Base-by-base conservation (phyloP, 2,888 invertebrate genomes). In the Antitype chi region DNA sequence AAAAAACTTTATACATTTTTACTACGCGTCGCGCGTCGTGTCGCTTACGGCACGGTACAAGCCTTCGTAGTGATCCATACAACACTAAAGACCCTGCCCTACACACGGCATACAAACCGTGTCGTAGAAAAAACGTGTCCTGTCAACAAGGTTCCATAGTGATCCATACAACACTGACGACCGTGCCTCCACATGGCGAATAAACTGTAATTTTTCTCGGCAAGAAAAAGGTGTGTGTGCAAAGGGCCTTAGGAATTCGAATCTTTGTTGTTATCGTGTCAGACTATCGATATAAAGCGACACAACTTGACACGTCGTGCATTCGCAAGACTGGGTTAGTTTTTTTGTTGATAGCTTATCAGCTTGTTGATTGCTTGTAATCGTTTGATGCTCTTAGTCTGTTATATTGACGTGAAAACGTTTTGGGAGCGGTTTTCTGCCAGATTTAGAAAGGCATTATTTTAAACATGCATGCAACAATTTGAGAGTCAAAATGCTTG, bases 221-320 rank as follows among this genome's bases (percentile, higher is more conserved):
- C 13, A 47, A 47, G 43, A 11, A 9, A 43, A 47, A 11, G 11
- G 11, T 47, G 43, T 47, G 43, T 47, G 43, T 13, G 13, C 43
- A 11, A 47, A 47, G 43, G 43, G 43, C 43, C 43, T 47, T 6
- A 47, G 90, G 89, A 91, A 92, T 90, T 90, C 72, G 91, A 90
- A 86, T 87, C 89, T 89, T 87, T 76, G 82, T 81, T 77, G 77
- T 74, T 60, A 81, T 81, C 82, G 81, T 77, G 78, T 72, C 76
- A 63, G 25, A 74, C 67, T 78, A 72, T 70, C 68, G 74, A 78
- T 76, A 84, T 78, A 77, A 71, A 11, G 43, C 13, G 43, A 47
- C 38, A 38, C 38, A n/a, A n/a, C n/a, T n/a, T n/a, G 38, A 38
- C 25, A 38, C 38, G n/a, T 70, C 7, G n/a, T 73, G 81, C 60